A percentile compares a stretch with the other conserved stretches of the same genome.
phyloP scores from a whole-genome alignment of 2,888 invertebrate species.

The Ophonus ardosiacus region DNA sequence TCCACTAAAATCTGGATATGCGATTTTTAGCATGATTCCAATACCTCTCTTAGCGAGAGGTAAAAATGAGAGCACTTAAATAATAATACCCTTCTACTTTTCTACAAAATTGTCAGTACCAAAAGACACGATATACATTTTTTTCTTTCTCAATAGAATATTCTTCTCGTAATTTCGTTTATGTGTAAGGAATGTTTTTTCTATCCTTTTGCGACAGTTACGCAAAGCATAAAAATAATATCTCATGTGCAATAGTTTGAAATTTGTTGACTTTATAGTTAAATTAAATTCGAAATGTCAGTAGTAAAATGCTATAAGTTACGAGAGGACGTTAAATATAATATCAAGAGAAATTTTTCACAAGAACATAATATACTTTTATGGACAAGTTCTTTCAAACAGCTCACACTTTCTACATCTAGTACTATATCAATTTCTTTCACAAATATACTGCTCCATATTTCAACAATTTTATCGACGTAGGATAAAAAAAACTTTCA shows the following conservation, averaged over 20 bases:
- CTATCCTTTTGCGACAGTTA: slow-evolving; percentile 2
- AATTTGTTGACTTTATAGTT: slow-evolving; percentile 54
- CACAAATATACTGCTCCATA: slow-evolving; percentile 50
- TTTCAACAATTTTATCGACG: slow-evolving; percentile 37
- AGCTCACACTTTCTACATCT: slow-evolving; percentile 50
- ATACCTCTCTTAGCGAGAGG: too few species aligned
- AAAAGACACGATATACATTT: not conserved
- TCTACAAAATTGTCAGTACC: not conserved
- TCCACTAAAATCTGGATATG: too few species aligned
- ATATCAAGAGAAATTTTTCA: slow-evolving; percentile 54
- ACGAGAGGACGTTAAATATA: slow-evolving; percentile 40
- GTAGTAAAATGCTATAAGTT: slow-evolving; percentile 40
- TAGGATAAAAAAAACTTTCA: not conserved
- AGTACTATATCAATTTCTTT: slow-evolving; percentile 49
- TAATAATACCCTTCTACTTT: too few species aligned
- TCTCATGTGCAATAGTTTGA: slow-evolving; percentile 50
- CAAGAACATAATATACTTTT: slow-evolving; percentile 55
- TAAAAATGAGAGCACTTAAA: too few species aligned
- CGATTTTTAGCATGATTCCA: too few species aligned
- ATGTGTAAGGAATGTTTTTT: slow-evolving; percentile 34
- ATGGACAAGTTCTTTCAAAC: slow-evolving; percentile 55
- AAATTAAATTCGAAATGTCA: slow-evolving; percentile 59
- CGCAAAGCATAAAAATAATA: slow-evolving; percentile 50
- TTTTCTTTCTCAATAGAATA: not conserved
- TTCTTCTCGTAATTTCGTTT: not conserved